Base-by-base conservation (phyloP, 2,113 vertebrate genomes). In the Sciurus niger region DNA sequence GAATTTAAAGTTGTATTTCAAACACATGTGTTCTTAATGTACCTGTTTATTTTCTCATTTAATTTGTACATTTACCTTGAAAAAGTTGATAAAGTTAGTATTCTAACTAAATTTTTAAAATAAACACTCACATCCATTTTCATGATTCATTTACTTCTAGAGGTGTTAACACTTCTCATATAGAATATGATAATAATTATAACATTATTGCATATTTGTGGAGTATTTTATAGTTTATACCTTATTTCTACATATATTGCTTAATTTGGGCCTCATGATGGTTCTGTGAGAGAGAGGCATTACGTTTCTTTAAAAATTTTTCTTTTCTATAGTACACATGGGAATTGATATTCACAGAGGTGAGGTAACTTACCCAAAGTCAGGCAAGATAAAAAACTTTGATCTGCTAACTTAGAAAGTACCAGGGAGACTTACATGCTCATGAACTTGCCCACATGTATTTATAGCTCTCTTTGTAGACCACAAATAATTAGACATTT, bases 1-100 rank as follows among this genome's bases (percentile, higher is more conserved):
- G n/a, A 91, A 85, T 88, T 96, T 85, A 77, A 80, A 93, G 34
- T 92, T 96, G 37, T 82, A 46, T 94, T 95, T 95, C 37, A 76
- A 93, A 34, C 34, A 84, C 4, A 18, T 2, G 34, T 63, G 55
- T 43, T 90, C 34, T 94, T 90, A 91, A 53, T 63, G 17, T 84
- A 70, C 32, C 40, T 91, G 58, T 34, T 82, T 96, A 78, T 80
- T 90, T 84, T 84, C 43, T 78, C 43, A 82, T 83, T 91, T 89
- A 65, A 63, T 84, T 95, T 96, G 63, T 78, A 55, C 28, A 40
- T 86, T 96, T 94, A 76, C 51, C 30, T 88, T 70, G 60, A 82
- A 87, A 97, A 79, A n/a, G 1, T 30, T 94, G 46, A 85, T 65
- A 37, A 22, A 4, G 20, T 93, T 70, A 32, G 34, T 78, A 87